These are phyloP conservation scores for Rapana venosa DNA, from an alignment of 2,888 invertebrate species.

Conservation along the genomic window DNA sequence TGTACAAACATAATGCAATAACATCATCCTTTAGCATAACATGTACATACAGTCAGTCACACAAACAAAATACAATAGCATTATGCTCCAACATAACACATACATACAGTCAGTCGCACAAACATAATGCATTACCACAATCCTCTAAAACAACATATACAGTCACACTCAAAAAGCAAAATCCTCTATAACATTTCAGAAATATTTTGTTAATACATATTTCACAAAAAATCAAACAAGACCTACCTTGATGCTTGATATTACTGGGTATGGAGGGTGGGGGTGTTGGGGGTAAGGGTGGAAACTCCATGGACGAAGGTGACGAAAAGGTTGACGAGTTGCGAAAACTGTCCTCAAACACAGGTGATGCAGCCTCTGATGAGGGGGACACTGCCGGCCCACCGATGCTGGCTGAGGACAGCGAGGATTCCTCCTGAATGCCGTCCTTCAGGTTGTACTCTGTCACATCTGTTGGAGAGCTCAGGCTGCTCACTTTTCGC, in stretches of 20 bases:
- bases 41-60: background rate
- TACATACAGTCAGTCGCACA: background rate
- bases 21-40: too few relatives aligned
- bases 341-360: constrained; percentile 32
- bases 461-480: constrained; percentile 8
- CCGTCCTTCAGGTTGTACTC: constrained; percentile 41
- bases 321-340: constrained; percentile 17
- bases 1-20: background rate
- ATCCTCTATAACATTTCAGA: background rate
- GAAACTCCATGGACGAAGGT: background rate
- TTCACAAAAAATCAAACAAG: background rate
- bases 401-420: constrained; percentile 44
- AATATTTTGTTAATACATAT: too few relatives aligned
- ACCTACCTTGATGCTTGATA: constrained; percentile 34
- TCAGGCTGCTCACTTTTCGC: constrained; percentile 40
- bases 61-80: background rate
- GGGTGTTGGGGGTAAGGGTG: background rate
- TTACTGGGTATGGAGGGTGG: constrained; percentile 1
- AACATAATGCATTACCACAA: background rate
- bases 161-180: background rate
- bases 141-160: background rate
- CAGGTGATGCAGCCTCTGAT: constrained; percentile 29
- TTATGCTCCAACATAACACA: background rate
- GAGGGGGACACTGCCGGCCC: constrained; percentile 33
- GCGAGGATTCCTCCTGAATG: constrained; percentile 52